Percentiles rank a stretch among this genome's conserved stretches.
Evolutionary conservation across 1,140 invertebrate species (phyloP).

Genomic region (Drosophila sulfurigaster): DNA sequence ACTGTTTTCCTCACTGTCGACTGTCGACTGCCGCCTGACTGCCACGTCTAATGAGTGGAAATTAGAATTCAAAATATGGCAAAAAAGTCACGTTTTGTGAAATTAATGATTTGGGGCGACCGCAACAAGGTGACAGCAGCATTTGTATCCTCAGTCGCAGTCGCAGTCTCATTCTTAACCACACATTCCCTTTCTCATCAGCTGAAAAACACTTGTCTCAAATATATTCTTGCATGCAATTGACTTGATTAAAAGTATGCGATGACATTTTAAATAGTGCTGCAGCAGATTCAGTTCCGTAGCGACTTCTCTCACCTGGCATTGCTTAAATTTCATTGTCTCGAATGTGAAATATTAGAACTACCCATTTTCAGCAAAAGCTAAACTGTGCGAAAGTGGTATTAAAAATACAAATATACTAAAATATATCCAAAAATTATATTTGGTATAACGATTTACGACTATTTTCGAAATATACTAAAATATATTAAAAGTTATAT

Average conservation of each 20-base stretch:
- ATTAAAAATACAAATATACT: no score
- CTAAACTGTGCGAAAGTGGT: no score
- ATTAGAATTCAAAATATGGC: constrained; percentile 82
- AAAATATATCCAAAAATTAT: no score
- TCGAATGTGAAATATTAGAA: no score
- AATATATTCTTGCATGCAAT: neutral
- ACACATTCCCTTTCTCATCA: constrained; percentile 1
- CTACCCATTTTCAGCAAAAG: no score
- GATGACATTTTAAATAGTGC: neutral
- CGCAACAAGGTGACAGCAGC: constrained; percentile 59
- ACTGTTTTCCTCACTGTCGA: no score
- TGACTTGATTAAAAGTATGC: constrained; percentile 1
- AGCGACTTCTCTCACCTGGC: neutral
- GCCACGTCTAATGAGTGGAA: constrained; percentile 71
- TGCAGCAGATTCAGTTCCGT: neutral
- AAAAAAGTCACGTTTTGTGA: constrained; percentile 80
- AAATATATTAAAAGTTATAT: no score
- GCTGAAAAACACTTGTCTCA: constrained; percentile 32
- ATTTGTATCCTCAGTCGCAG: constrained; percentile 23
- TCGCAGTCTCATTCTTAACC: neutral
- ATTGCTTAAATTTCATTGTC: neutral
- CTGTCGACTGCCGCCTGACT: neutral
- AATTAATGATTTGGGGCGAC: constrained; percentile 81
- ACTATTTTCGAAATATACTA: no score
- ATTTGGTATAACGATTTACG: no score